These are phyloP conservation scores for Bos indicus DNA, from an alignment of 2,113 vertebrate genomes.

Conservation along the genomic window DNA sequence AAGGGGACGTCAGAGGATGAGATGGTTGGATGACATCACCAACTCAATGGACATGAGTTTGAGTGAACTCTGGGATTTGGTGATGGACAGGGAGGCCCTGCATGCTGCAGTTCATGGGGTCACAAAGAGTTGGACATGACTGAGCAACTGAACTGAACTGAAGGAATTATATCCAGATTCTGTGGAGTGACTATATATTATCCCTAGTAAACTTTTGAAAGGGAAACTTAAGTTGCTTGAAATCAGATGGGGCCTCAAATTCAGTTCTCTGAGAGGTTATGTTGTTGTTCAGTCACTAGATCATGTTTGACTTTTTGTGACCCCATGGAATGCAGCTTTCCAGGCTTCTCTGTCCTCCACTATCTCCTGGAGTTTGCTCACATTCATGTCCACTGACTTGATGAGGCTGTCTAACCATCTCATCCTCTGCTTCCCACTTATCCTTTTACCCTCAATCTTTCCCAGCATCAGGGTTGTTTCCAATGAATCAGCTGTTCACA, in stretches of 20 bases:
- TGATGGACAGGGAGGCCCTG: background rate
- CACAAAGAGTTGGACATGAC: rapidly evolving
- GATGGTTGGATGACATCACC: background rate
- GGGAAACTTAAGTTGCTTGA: background rate
- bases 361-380: background rate
- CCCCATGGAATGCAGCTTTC: background rate
- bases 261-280: background rate
- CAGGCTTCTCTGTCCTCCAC: background rate
- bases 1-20: background rate
- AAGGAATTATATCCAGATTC: background rate
- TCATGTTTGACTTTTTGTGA: background rate
- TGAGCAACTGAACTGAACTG: background rate
- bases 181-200: background rate
- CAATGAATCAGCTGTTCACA: background rate
- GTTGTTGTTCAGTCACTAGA: background rate
- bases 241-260: background rate
- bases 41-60: background rate
- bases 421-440: background rate
- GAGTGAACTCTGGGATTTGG: rapidly evolving
- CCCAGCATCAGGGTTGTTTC: background rate
- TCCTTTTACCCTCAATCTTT: background rate
- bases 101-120: background rate
- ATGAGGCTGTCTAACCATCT: background rate
- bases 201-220: background rate
- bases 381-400: background rate